Base-by-base conservation (phyloP, 1,140 invertebrate species). In the Bombus pyrosoma region DNA sequence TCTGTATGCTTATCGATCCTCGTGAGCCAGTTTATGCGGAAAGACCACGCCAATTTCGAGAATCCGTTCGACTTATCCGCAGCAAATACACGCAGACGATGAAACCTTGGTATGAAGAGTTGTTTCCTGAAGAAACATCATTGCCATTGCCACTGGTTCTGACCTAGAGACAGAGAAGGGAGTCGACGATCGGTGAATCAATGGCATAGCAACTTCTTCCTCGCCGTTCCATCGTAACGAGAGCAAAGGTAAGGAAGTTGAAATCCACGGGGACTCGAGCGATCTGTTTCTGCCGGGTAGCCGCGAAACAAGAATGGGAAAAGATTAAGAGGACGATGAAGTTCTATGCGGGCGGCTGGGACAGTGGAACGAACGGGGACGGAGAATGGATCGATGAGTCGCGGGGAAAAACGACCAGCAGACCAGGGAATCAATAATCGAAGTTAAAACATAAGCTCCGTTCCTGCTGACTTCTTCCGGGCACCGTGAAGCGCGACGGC, bases 1-100 rank as follows among this genome's bases (percentile, higher is more conserved):
- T 41, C 32, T 47, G 59, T 79, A 72, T 84, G 68, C 69, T 78
- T 87, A 90, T 90, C 83, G 86, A 90, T 85, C 82, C 79, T n/a
- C 76, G 59, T 59, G 47, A 59, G 53, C n/a, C 28, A 80, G 74
- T 90, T 87, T 85, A 87, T 76, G 69, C 80, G 69, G 69, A 41
- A 69, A 78, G 57, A 43, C 43, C 72, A 59, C 66, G 82, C 66
- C 72, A 80, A 83, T 82, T 77, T 71, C 80, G 12, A 41, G 34
- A 59, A 57, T 53, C 37, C 6, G 25, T 18, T 59, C 74, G 18
- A 59, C 12, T 25, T 39, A 18, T 73, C 25, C 15, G 6, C 5
- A 39, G 13, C 28, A n/a, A 13, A 39, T 4, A 53, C 47, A 22
- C 47, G 18, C 18, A 22, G 18, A 53, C 18, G 47, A 53, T 53